Evolutionary conservation across 1,140 invertebrate species (phyloP).

Genomic region (Probaryconus sp.): DNA sequence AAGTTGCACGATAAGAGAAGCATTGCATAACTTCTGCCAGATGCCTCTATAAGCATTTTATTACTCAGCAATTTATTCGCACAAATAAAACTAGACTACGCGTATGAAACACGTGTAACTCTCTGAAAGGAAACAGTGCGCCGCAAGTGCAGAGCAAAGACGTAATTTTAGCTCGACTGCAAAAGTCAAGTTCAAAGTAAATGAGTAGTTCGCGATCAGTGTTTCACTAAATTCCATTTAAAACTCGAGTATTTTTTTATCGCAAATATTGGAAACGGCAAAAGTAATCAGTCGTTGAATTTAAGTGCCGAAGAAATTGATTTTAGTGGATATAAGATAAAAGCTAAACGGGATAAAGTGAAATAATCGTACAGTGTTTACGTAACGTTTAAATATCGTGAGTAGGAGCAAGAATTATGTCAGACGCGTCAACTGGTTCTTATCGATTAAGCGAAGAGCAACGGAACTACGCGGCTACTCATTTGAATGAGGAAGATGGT

Average conservation of each 20-base stretch:
- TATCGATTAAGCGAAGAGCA: constrained; percentile 62
- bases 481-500: constrained; percentile 71
- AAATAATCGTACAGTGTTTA: background rate
- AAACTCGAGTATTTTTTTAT: no score
- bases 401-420: constrained; percentile 24
- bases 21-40: constrained; percentile 21
- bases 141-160: no score
- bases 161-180: background rate
- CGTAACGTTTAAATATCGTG: constrained; percentile 2
- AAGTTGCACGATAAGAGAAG: constrained; percentile 11
- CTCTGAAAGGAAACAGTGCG: constrained; percentile 10
- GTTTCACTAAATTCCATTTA: no score
- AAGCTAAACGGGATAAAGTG: background rate
- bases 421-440: constrained; percentile 15
- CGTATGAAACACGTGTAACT: constrained; percentile 10
- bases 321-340: no score
- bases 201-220: no score
- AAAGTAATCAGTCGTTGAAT: no score
- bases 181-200: constrained; percentile 10
- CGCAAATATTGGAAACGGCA: no score
- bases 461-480: constrained; percentile 60
- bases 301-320: no score
- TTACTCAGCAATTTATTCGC: constrained; percentile 23
- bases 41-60: constrained; percentile 7
- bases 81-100: constrained; percentile 24